Evolutionary conservation across 2,113 vertebrate genomes (phyloP), one percentile per base, ranked within the genome.

Genomic region (Upupa epops): DNA sequence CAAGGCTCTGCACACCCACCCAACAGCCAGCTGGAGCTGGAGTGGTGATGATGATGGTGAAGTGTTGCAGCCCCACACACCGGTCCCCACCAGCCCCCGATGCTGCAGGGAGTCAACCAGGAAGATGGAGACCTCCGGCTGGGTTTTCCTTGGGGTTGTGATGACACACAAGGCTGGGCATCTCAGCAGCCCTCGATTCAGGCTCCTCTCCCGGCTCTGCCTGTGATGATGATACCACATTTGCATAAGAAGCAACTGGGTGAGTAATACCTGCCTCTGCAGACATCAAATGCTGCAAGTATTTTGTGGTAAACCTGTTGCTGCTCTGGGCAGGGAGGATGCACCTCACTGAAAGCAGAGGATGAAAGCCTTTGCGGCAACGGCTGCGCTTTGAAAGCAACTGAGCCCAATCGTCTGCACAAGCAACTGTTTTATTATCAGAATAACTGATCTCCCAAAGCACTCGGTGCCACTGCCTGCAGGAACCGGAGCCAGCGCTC

Each of bases 351-450:
- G 31, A 92, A 68, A 90, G 90, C 65, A 13, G 24, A 56, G 92
- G 54, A 83, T 96, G 88, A 96, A 97, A 97, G 93, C 25, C 69
- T 96, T 73, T 96, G 97, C 70, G 97, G 96, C 95, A 90, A 91
- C 55, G 86, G 93, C 56, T 92, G 65, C 0, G 79, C 96, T 96
- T 97, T 93, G 96, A 97, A 94, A 96, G 95, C 66, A 34, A 88
- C 96, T 37, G 95, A 97, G 97, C 95, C 95, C 96, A 84, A 91
- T 95, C 92, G 64, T 89, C 95, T 89, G 79, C 96, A 91, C 88
- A 34, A 45, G 92, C 96, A 97, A 84, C 93, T 86, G 96, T 77
- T 97, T 81, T 32, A 42, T 90, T 17, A 93, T 96, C 96, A 90
- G 80, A 56, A 69, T 45, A 94, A 29, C 94, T 73, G 66, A 96